Percentiles rank a stretch among this genome's conserved stretches.
Conservation (phyloP, 1,140 invertebrate genomes). For the Heterodera schachtii region DNA sequence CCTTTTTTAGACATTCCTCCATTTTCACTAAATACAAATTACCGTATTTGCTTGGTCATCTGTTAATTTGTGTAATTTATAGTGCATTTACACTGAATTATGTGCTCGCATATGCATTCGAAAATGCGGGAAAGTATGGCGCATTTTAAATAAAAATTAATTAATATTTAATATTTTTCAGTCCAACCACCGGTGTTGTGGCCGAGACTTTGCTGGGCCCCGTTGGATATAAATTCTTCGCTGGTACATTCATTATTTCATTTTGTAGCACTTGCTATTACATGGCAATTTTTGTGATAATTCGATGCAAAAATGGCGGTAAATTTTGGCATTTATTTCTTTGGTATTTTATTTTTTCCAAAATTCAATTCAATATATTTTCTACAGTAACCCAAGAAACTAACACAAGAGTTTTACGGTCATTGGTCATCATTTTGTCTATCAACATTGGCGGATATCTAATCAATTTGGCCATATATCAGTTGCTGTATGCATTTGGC, state of each 20-base stretch:
- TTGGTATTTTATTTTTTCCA: background rate
- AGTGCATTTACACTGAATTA: no score
- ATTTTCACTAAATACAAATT: no score
- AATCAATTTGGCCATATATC: constrained; percentile 7
- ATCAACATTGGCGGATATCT: constrained; percentile 19
- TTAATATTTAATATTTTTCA: no score
- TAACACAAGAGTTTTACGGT: constrained; percentile 21
- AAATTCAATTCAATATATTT: background rate
- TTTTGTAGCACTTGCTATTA: background rate
- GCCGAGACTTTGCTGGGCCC: background rate
- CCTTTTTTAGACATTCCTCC: no score
- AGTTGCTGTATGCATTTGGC: background rate
- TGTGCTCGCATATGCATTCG: no score
- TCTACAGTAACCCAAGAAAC: constrained; percentile 15
- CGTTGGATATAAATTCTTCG: constrained; percentile 3
- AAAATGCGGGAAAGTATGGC: no score
- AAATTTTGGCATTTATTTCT: background rate
- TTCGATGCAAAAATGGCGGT: constrained; percentile 25
- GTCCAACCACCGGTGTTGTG: no score
- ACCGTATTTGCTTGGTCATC: no score
- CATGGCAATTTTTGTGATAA: constrained; percentile 6
- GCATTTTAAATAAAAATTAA: no score
- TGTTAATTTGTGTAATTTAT: no score
- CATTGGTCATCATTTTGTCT: constrained; percentile 19
- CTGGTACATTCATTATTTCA: background rate